Evolutionary conservation across 2,113 vertebrate species (phyloP).

Genomic region (Rhinopomastus cyanomelas): DNA sequence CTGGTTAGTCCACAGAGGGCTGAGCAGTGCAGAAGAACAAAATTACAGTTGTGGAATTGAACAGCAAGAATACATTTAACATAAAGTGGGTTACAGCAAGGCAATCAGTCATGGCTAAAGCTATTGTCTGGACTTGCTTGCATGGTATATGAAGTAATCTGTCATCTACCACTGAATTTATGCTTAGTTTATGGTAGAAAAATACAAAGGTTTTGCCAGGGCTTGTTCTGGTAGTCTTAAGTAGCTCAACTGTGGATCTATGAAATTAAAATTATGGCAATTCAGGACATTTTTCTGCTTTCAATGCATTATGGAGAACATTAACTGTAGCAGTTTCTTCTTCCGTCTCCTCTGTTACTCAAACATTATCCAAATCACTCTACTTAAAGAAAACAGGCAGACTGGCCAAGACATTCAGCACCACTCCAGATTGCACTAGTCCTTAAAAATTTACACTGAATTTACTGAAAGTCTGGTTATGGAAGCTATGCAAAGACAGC

Average conservation of each 20-base stretch:
- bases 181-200: conserved; percentile 86
- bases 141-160: conserved; percentile 99
- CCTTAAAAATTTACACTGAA: background rate
- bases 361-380: background rate
- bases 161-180: conserved; percentile 92
- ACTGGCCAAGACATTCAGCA: background rate
- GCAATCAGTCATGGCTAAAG: conserved; percentile 98
- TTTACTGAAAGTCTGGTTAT: background rate
- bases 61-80: conserved; percentile 99
- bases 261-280: conserved; percentile 13
- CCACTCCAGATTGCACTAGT: background rate
- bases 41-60: conserved; percentile 98
- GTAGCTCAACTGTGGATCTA: conserved; percentile 30
- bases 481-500: background rate
- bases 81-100: conserved; percentile 98
- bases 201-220: conserved; percentile 80
- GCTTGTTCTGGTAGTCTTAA: conserved; percentile 69
- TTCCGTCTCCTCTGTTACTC: background rate
- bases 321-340: background rate
- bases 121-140: conserved; percentile 95
- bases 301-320: background rate
- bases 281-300: background rate
- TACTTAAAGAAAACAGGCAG: background rate
- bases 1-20: conserved; percentile 92
- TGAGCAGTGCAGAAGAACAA: conserved; percentile 89